Percentiles rank a stretch among this genome's conserved stretches.
Conservation (phyloP, 2,113 vertebrate species). For the Eublepharis macularius region DNA sequence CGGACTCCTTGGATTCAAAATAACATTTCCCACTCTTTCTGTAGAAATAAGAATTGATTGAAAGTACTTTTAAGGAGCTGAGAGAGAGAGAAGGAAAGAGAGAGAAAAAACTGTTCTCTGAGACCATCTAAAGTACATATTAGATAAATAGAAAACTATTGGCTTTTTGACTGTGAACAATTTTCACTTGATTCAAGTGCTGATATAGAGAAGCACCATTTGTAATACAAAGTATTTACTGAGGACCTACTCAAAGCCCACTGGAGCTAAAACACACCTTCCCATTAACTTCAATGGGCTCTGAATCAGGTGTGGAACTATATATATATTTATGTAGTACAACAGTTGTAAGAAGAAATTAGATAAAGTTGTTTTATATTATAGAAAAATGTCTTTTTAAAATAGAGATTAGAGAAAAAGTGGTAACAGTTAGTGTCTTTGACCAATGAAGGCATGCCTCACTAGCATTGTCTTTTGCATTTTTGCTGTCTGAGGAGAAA, state of each 20-base stretch:
- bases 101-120: slow-evolving; percentile 47
- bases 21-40: slow-evolving; percentile 62
- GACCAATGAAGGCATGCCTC: not conserved
- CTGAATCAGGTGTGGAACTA: not conserved
- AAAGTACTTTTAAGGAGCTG: slow-evolving; percentile 55
- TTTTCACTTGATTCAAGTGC: slow-evolving; percentile 62
- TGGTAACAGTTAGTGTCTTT: not conserved
- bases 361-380: not conserved
- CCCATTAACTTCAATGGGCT: slow-evolving; percentile 18
- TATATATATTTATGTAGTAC: not conserved
- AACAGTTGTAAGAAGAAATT: not conserved
- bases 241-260: slow-evolving; percentile 39
- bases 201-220: slow-evolving; percentile 59
- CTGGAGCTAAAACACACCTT: slow-evolving; percentile 45
- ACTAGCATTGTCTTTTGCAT: not conserved
- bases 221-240: slow-evolving; percentile 65
- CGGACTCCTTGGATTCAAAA: slow-evolving; percentile 82
- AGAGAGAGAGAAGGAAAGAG: not conserved
- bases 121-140: slow-evolving; percentile 63
- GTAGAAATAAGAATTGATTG: slow-evolving; percentile 75
- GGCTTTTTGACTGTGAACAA: slow-evolving; percentile 55
- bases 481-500: not conserved
- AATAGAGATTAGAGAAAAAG: not conserved
- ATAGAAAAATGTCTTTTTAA: not conserved
- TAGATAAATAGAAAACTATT: slow-evolving; percentile 71